phyloP scores from a whole-genome alignment of 2,888 invertebrate genomes.

The Ellobium chinense region DNA sequence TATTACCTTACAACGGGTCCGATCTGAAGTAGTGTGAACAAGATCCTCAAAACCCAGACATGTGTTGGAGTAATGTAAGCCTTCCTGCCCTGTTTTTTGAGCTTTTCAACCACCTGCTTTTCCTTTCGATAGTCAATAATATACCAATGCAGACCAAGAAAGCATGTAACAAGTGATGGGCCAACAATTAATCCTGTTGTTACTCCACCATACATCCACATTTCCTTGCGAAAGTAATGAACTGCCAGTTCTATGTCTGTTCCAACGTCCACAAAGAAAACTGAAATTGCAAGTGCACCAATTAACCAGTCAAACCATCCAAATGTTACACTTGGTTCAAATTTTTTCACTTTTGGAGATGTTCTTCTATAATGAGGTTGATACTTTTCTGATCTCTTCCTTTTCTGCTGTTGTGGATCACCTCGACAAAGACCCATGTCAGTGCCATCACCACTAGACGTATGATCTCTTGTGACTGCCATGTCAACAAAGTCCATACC shows the following conservation, averaged over 20 bases:
- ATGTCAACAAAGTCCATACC: constrained; percentile 27
- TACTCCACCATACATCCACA: constrained; percentile 57
- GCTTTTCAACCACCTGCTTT: constrained; percentile 50
- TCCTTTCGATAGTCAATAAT: constrained; percentile 64
- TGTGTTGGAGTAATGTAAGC: constrained; percentile 52
- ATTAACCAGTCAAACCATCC: constrained; percentile 59
- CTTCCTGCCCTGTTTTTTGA: constrained; percentile 40
- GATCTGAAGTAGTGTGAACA: constrained; percentile 66
- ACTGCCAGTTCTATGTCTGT: constrained; percentile 64
- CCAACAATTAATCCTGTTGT: constrained; percentile 62
- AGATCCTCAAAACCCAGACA: constrained; percentile 63
- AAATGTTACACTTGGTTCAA: constrained; percentile 49
- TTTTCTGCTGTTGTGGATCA: neutral
- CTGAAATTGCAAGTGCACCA: constrained; percentile 58
- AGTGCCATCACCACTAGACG: neutral
- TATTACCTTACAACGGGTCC: constrained; percentile 70
- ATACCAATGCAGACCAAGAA: constrained; percentile 67
- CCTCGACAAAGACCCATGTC: neutral
- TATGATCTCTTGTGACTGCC: constrained; percentile 20
- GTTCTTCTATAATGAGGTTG: neutral
- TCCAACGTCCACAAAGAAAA: constrained; percentile 66
- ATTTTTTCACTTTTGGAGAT: constrained; percentile 12
- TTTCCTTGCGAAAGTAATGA: constrained; percentile 58
- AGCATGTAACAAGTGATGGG: constrained; percentile 64
- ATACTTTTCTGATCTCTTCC: neutral